These are phyloP conservation scores for Meriones psammophilus DNA, from an alignment of 2,797 vertebrate genomes.

Conservation along the genomic window DNA sequence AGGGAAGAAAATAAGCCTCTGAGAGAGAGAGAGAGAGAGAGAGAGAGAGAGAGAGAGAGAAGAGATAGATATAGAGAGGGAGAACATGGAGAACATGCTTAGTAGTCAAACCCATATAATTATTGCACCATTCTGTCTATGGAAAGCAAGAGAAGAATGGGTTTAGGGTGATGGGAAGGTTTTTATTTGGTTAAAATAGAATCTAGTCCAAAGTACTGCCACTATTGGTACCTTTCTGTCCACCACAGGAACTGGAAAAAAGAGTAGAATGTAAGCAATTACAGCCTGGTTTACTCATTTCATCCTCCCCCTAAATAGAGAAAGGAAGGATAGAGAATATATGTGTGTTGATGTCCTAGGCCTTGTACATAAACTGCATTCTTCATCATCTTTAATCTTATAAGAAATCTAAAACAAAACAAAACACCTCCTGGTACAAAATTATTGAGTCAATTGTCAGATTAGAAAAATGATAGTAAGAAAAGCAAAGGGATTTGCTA, in stretches of 20 bases:
- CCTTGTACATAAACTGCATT: too few species aligned
- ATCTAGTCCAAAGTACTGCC: neutral
- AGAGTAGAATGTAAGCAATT: neutral
- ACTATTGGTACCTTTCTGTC: neutral
- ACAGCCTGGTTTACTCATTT: neutral
- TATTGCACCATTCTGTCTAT: neutral
- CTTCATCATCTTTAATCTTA: neutral
- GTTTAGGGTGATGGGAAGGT: rapidly evolving
- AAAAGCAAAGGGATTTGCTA: neutral
- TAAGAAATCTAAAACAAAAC: neutral
- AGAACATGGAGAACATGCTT: too few species aligned
- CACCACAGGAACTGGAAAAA: neutral
- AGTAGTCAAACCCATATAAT: neutral
- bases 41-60: too few species aligned
- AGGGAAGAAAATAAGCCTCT: neutral
- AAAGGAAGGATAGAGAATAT: neutral
- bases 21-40: neutral
- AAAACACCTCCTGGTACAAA: neutral
- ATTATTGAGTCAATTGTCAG: neutral
- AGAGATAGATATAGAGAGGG: neutral
- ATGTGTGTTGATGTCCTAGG: neutral
- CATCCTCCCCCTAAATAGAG: neutral
- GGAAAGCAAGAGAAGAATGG: neutral
- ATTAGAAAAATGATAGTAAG: neutral
- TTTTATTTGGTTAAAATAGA: conserved; percentile 14